These are phyloP conservation scores for Apis dorsata DNA, from an alignment of 1,140 invertebrate species.

Conservation along the genomic window DNA sequence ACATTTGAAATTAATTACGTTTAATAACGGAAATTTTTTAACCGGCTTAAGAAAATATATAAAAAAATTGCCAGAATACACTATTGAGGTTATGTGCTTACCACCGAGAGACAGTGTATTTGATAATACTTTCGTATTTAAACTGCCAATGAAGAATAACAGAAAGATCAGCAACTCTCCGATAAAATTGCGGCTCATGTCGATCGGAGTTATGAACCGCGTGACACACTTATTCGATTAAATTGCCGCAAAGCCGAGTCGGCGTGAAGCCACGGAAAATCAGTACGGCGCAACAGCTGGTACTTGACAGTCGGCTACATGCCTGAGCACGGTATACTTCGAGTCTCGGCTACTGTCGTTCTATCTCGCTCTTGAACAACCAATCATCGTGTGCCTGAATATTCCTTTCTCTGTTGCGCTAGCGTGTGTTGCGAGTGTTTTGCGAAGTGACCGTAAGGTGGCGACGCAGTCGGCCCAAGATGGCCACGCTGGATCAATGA, in stretches of 20 bases:
- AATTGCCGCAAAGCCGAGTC: slow-evolving; percentile 5
- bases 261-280: slow-evolving; percentile 39
- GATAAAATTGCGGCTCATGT: slow-evolving; percentile 16
- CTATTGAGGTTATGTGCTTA: slow-evolving; percentile 65
- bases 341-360: background rate
- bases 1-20: background rate
- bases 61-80: background rate
- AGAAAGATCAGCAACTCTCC: background rate
- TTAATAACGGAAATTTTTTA: background rate
- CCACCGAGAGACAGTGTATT: background rate
- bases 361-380: slow-evolving; percentile 20
- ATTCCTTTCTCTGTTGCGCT: slow-evolving; percentile 14
- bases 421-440: background rate
- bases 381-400: background rate
- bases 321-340: slow-evolving; percentile 37
- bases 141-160: background rate
- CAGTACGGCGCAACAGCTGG: slow-evolving; percentile 65
- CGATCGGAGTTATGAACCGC: slow-evolving; percentile 5
- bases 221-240: slow-evolving; percentile 39
- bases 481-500: slow-evolving; percentile 89
- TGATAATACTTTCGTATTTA: background rate
- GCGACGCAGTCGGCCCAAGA: slow-evolving; percentile 81
- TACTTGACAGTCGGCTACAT: slow-evolving; percentile 50
- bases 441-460: slow-evolving; percentile 74
- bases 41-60: background rate